Percentiles rank a stretch among this genome's conserved stretches.
Conservation (phyloP, 2,797 vertebrate species). For the Lithobates sylvaticus region DNA sequence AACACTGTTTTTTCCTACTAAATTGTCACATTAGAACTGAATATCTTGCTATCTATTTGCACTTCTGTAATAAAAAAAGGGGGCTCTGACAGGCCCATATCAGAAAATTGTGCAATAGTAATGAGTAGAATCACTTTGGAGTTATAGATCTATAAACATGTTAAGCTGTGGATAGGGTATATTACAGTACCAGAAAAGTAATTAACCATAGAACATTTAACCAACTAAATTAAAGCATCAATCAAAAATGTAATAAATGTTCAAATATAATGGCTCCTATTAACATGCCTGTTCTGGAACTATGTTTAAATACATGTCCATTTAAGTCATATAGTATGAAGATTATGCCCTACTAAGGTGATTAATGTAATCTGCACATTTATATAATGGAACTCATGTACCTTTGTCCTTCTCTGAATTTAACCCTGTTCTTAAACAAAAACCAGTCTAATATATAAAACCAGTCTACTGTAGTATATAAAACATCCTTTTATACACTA, state of each 20-base stretch:
- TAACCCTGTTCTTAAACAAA: not conserved
- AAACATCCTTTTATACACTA: no score
- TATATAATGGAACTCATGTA: not conserved
- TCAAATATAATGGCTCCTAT: slow-evolving; percentile 42
- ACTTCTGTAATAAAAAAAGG: slow-evolving; percentile 1
- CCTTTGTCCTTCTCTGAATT: slow-evolving; percentile 23
- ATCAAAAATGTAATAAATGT: slow-evolving; percentile 52
- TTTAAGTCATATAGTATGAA: slow-evolving; percentile 33
- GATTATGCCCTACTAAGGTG: slow-evolving; percentile 9
- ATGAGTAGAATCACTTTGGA: slow-evolving; percentile 45
- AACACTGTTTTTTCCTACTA: not conserved
- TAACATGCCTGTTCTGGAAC: slow-evolving; percentile 19
- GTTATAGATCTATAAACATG: slow-evolving; percentile 51
- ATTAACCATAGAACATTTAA: slow-evolving; percentile 50
- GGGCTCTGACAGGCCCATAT: slow-evolving; percentile 11
- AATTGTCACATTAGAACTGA: not conserved
- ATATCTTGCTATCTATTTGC: not conserved
- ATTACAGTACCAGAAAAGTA: slow-evolving; percentile 49
- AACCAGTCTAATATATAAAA: no score
- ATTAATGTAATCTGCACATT: slow-evolving; percentile 27
- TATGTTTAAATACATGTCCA: slow-evolving; percentile 27
- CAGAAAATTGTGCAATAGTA: slow-evolving; percentile 14
- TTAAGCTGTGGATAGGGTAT: slow-evolving; percentile 40
- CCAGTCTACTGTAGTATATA: no score
- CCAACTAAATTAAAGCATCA: slow-evolving; percentile 50